Evolutionary conservation across 2,797 vertebrate genomes (phyloP), one percentile per base, ranked within the genome.

Genomic region (Bradypodion ventrale): DNA sequence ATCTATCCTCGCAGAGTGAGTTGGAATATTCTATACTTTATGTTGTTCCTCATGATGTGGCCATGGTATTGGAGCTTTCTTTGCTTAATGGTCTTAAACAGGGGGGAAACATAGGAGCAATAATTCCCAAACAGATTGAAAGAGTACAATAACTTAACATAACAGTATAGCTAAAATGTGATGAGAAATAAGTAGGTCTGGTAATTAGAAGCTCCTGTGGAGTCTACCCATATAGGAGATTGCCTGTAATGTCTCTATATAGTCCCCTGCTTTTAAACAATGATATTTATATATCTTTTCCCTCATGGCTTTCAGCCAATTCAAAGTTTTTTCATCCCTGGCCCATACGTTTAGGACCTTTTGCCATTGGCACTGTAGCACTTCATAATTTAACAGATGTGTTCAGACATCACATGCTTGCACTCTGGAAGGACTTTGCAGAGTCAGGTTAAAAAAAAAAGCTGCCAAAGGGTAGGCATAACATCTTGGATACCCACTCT

Each of bases 351-450:
- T 52, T 46, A 15, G 44, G 59, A 49, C 35, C 52, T 44, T 44
- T 46, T 78, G 75, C 66, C 40, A 5, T 15, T 15, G 16, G 16
- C 56, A 27, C 40, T 29, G 21, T 23, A 63, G 60, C 66, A 15
- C 29, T 52, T 35, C 32, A 21, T 8, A n/a, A 46, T 59, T 78
- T 72, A 21, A 27, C 32, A 37, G 46, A 72, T 40, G 52, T 32
- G 7, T 44, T 44, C 44, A 15, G 52, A 73, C 80, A 62, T 82
- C 40, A 15, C 12, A 32, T 52, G 7, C 83, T 25, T 37, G 2
- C 29, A 29, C 74, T 89, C 87, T 88, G 70, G 87, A 92, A 87
- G 92, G 87, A 37, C 73, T 78, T 88, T 85, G 86, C 82, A 86
- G 80, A 91, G 84, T 88, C 85, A 78, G 60, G 70, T 87, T 77